Base-by-base conservation (phyloP, 1,140 invertebrate species). In the Dendrolimus kikuchii region DNA sequence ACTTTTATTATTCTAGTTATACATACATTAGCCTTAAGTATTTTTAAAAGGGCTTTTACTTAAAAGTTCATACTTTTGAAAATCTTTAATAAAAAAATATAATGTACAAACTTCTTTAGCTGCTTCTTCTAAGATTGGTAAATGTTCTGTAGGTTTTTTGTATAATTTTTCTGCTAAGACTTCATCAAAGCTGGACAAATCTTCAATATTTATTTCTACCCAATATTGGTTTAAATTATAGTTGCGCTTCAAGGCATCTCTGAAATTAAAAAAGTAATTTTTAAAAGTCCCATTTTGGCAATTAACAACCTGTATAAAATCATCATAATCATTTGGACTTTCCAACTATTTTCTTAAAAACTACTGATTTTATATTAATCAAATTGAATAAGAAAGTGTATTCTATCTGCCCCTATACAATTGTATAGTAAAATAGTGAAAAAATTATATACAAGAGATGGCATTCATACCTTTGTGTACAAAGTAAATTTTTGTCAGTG, bases 71-170 rank as follows among this genome's bases (percentile, higher is more conserved):
- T 10, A 10, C 1, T 40, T 38, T 7, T 48, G 41, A 51, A 36
- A 42, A 47, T 36, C 38, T 8, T 39, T 8, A 52, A 8, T 42
- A 55, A 42, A 49, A 60, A 42, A 54, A 46, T 49, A 46, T 58
- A 45, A 46, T 47, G 37, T 37, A 10, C 7, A 46, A 64, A 87
- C 95, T 87, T 99, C 97, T 84, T 93, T 98, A 0, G 97, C 97
- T 53, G 98, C 98, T 86, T 99, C 97, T 88, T 99, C 99, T 82
- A 99, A 95, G 81, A 99, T 90, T 5, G 97, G 94, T 39, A 99
- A 86, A 89, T 96, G 94, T 77, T 99, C 98, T 7, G 95, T 92
- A 0, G 99, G 99, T 60, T 95, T 91, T 75, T 98, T 99, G 60
- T 93, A 92, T 5, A 99, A 77, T 79, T 97, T 97, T 66, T 99